Evolutionary conservation across 1,140 invertebrate species (phyloP), one percentile per base, ranked within the genome.

Genomic region (Tetramorium parvispinum): DNA sequence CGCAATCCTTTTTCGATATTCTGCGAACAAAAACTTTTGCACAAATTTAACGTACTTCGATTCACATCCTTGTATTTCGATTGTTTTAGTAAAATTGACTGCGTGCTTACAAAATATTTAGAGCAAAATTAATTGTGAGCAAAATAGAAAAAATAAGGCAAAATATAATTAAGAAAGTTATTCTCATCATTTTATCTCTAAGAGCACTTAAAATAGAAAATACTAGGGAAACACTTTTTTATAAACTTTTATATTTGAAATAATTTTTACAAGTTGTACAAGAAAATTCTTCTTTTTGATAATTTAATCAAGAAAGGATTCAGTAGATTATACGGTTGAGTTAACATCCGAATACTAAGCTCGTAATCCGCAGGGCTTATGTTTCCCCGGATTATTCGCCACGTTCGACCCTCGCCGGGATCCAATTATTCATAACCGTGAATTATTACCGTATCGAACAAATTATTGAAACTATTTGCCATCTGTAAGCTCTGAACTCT

Each of bases 381-480:
- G 53, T 81, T 53, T 68, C 46, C 46, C 21, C 27, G 16, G 27
- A 81, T 68, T 68, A 40, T 53, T 70, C 18, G 8, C 24, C n/a
- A 53, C 49, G 16, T 59, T 73, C 40, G 53, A 61, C 37, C 40
- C 37, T 55, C 18, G 11, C 13, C 40, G 24, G 21, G n/a, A 73
- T 75, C 79, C 27, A 83, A 75, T 83, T 83, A 83, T 49, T 83
- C 53, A 53, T 55, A 70, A 55, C 49, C 49, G 8, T 73, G 40
- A 83, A 83, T 83, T 83, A 83, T 82, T 49, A 57, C n/a, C 40
- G 16, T 21, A 46, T 49, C 40, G 40, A 27, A 73, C 68, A 73
- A 83, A 83, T 73, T 73, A 73, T 81, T 68, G 46, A 66, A 81
- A 81, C 13, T 16, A 21, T 40, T n/a, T 70, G 24, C 8, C 16